phyloP scores from a whole-genome alignment of 2,888 invertebrate species.

The Serripes groenlandicus region DNA sequence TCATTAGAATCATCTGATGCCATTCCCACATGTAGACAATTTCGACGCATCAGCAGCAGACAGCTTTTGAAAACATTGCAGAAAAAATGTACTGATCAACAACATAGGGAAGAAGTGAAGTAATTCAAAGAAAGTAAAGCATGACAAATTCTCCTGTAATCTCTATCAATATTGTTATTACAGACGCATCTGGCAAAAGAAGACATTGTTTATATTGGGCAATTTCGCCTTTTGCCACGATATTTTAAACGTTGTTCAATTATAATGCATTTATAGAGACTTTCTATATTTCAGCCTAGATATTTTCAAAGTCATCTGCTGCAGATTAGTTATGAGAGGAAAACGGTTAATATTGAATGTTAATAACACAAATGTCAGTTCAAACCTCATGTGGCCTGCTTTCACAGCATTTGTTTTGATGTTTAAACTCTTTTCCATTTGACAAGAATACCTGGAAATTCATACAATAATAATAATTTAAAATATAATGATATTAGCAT shows the following conservation, averaged over 20 bases:
- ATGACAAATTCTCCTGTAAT: no score
- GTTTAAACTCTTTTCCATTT: slow-evolving; percentile 11
- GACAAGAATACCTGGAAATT: slow-evolving; percentile 21
- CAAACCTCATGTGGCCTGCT: slow-evolving; percentile 27
- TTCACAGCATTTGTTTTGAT: slow-evolving; percentile 19
- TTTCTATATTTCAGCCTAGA: neutral
- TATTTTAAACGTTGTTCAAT: neutral
- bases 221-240: slow-evolving; percentile 1
- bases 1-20: no score
- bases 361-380: neutral
- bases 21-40: no score
- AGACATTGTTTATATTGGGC: neutral
- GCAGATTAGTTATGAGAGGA: neutral
- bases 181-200: neutral
- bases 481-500: no score
- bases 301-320: neutral
- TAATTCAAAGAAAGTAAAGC: no score
- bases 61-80: no score
- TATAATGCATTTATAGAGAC: neutral
- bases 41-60: no score
- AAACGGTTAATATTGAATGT: neutral
- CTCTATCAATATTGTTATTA: no score
- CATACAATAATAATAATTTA: neutral
- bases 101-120: no score
- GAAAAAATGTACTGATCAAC: no score